Evolutionary conservation across 2,888 invertebrate genomes (phyloP), one percentile per base, ranked within the genome.

Genomic region (Brenthis hecate): DNA sequence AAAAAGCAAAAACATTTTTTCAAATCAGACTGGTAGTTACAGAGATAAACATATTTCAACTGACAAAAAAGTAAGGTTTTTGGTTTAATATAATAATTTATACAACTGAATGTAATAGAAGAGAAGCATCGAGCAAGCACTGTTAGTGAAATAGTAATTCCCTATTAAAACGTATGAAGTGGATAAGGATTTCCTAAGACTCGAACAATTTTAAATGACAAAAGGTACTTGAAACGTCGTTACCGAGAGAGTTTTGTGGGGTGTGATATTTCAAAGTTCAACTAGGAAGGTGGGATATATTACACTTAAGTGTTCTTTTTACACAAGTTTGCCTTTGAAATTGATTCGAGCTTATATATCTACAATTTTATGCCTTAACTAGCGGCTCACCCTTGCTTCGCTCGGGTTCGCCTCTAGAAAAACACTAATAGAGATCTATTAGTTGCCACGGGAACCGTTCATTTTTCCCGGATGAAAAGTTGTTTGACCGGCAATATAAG

Each of bases 181-280:
- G 11, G 5, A 60, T 60, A 60, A 48, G 28, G 13, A 50, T 28
- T n/a, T 50, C 6, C 48, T 60, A 13, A 60, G 50, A 32, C n/a
- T 50, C 23, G 14, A 60, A 58, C 48, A 50, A 28, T 60, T 60
- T 60, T 50, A 2, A 60, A 60, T 50, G 60, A 32, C 60, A 60
- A 60, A 50, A 60, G 28, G 58, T 58, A 47, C 48, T 48, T 48
- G 60, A 60, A 60, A 60, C 23, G 48, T 58, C 48, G 48, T 48
- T 48, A 58, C 28, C n/a, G 19, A 47, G 60, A 13, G 54, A 28
- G 28, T 60, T 50, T 50, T 43, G 62, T 53, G 51, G 36, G 62
- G 62, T 62, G 53, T 62, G 19, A 53, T 53, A 62, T 62, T 62
- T 62, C 62, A 62, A 62, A 54, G 62, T 36, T 53, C 13, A 53